Base-by-base conservation (phyloP, 2,888 invertebrate genomes). In the Scaptomyza caliginosa region DNA sequence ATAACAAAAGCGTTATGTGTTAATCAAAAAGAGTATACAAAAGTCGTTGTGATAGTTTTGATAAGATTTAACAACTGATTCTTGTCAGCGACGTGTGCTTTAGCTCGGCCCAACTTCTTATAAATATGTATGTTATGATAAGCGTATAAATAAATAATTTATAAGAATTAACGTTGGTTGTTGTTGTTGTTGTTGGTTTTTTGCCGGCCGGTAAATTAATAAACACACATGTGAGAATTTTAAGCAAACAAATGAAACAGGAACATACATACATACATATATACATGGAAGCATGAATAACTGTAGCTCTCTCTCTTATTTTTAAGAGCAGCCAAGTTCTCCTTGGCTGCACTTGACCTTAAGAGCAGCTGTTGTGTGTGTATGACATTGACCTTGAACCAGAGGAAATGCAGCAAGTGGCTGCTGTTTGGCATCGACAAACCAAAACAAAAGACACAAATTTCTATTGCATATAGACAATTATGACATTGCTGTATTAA, bases 331-430 rank as follows among this genome's bases (percentile, higher is more conserved):
- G 0, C 5, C 8, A 24, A 3, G 2, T 8, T 6, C 16, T 57
- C 55, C 40, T 42, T 28, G 5, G 4, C 2, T 26, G 26, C 51
- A 45, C 46, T 56, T 43, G 7, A 13, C 13, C 17, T 19, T 40
- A 58, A 54, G 65, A 16, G 16, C 34, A 67, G 62, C 73, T 82
- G 78, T 17, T 32, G 11, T 32, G 13, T 7, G 32, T 13, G 5
- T 39, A 7, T 56, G 26, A 67, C 67, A 76, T 64, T 85, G 85
- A 75, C 82, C 82, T 83, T 85, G 79, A 59, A 58, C 34, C 24
- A 21, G 8, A 34, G 56, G 42, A 40, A 67, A 36, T 57, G 77
- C 77, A 75, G 67, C 77, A 74, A 65, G 73, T 68, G 77, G 49
- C 50, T 32, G 55, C 10, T 13, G n/a, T 43, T 23, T 36, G 17